Conservation (phyloP, 2,797 vertebrate species). For the Cheirogaleus major region DNA sequence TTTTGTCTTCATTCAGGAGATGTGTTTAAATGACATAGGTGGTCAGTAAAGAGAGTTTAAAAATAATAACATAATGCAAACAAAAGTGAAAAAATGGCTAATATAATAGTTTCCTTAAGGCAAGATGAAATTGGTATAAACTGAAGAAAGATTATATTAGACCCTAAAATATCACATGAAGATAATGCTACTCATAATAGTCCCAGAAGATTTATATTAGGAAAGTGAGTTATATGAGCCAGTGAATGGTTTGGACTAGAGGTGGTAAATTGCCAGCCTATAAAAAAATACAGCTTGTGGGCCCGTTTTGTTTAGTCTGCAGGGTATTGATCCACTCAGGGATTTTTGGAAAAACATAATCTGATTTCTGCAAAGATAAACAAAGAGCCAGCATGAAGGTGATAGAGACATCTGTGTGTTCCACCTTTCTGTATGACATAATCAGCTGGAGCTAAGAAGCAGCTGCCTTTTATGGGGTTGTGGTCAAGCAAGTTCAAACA, state of each 20-base stretch:
- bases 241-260: not conserved
- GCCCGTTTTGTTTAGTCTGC: constrained; percentile 54
- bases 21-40: not conserved
- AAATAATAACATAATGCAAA: not conserved
- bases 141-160: not conserved
- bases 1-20: not conserved
- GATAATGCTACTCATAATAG: not conserved
- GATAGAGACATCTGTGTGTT: not conserved
- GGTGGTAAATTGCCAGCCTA: not conserved
- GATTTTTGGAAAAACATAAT: not conserved
- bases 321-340: not conserved
- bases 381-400: not conserved
- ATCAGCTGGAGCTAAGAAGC: not conserved
- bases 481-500: not conserved
- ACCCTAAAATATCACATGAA: constrained; percentile 7
- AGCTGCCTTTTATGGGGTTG: not conserved
- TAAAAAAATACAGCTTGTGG: not conserved
- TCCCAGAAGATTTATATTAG: not conserved
- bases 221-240: not conserved
- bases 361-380: constrained; percentile 48
- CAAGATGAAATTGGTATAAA: not conserved
- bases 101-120: not conserved
- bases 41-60: not conserved
- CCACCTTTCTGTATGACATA: not conserved
- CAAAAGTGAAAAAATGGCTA: not conserved